Base-by-base conservation (phyloP, 2,888 invertebrate species). In the Pasiphila rectangulata region DNA sequence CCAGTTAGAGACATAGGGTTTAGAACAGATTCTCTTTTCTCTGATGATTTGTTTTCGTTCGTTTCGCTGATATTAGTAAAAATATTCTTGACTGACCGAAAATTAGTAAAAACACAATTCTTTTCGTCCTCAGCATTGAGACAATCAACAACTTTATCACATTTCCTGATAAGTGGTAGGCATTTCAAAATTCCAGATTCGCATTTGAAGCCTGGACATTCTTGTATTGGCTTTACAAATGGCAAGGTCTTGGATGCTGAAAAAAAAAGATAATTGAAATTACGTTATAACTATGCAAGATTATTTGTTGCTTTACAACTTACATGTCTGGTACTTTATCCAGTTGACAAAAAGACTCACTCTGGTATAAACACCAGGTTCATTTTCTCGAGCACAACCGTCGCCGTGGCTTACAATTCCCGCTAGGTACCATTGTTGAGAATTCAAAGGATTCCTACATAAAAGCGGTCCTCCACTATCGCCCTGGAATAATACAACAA, bases 351-450 rank as follows among this genome's bases (percentile, higher is more conserved):
- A 95, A 16, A 93, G 83, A 55, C 93, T 92, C 12, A 96, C 93
- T 77, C 94, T 90, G 0, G 96, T 95, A 65, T 96, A 96, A 34
- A 93, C 95, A 1, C 96, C 96, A 10, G 95, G 94, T 71, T 96
- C 94, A 50, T 91, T 90, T 39, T 93, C 92, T 56, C 94, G 90
- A 12, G 92, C 96, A 75, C 96, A 96, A 2, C 96, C 96, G 63
- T 95, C 93, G 15, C 96, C 96, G 67, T 96, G 96, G 67, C 96
- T 96, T 0, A 96, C 95, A 38, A 96, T 91, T 0, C 96, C 96
- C 3, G 93, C 95, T 50, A 95, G 86, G 70, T 95, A 95, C 94
- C 94, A 95, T 66, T 93, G 93, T 52, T 91, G 90, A 0, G 88
- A 75, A 64, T 91, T 90, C 46, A 89, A 83, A 25, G 93, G 92